Base-by-base conservation (phyloP, 2,888 invertebrate species). In the Strigamia transsilvanica region DNA sequence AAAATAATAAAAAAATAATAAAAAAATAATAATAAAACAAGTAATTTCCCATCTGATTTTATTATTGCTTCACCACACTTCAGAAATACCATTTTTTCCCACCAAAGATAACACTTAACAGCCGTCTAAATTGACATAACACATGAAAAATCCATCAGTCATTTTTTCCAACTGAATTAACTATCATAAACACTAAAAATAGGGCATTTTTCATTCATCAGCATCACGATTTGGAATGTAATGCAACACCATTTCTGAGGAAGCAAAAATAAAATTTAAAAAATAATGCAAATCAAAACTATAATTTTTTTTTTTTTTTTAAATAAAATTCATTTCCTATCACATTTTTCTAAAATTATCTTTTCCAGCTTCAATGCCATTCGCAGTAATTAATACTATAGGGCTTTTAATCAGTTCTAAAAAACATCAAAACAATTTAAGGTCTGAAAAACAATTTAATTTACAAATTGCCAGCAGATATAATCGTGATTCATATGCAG, bases 131-230 rank as follows among this genome's bases (percentile, higher is more conserved):
- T 27, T 66, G 66, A 66, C 66, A 66, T 32, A n/a, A 51, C 51
- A 51, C 27, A 18, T 66, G 32, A 21, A 23, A 15, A 66, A 4
- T 66, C 1, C 23, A 10, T 13, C 27, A 2, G 2, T 23, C 12
- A 4, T 13, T 23, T 27, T 66, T 27, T 66, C 27, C 6, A 23
- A 21, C 66, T 66, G 10, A 51, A 51, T 51, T 51, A 51, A 51
- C 34, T 5, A 51, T 51, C 51, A 51, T 51, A 51, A 51, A 46
- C 4, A 51, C 66, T 66, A 66, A 61, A 66, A 66, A 23, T 66
- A 66, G 66, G 66, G 10, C 66, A 66, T 66, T 66, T 46, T 66
- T 66, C 66, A 66, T 66, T 66, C 66, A 66, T 66, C 66, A 27
- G 23, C 66, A 66, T 66, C 66, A 27, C 66, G 27, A 66, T 23